Evolutionary conservation across 1,140 invertebrate genomes (phyloP).

Genomic region (Drosophila ambigua): DNA sequence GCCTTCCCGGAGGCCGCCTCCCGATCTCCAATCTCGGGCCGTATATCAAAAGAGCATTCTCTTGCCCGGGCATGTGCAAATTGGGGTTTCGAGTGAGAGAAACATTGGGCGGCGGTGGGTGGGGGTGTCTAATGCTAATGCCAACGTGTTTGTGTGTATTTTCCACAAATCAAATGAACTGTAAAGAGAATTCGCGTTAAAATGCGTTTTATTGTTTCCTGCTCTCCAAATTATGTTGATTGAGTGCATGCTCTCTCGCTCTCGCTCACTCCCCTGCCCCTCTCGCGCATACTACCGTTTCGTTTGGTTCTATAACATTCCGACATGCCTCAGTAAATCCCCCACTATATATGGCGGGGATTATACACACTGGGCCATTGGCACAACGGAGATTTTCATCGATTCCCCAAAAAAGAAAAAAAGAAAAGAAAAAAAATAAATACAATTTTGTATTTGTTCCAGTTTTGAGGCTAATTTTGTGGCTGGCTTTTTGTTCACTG

Average conservation of each 20-base stretch:
- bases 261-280: no score
- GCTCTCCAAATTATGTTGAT: conserved; percentile 58
- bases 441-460: conserved; percentile 2
- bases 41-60: conserved; percentile 26
- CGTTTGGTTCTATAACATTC: not conserved
- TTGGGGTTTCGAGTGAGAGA: conserved; percentile 3
- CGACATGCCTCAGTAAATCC: conserved; percentile 45
- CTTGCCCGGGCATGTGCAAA: conserved; percentile 34
- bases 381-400: no score
- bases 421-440: not conserved
- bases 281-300: no score
- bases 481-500: conserved; percentile 6
- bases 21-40: not conserved
- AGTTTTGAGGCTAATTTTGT: not conserved
- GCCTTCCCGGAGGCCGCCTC: no score
- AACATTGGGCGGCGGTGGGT: no score
- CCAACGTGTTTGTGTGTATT: no score
- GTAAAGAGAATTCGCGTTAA: conserved; percentile 73
- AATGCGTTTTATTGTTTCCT: conserved; percentile 78
- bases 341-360: no score
- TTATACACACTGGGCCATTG: no score
- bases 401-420: no score
- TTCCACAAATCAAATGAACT: conserved; percentile 56
- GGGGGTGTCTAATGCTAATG: no score
- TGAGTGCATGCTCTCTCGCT: conserved; percentile 39